Conservation (phyloP, 2,113 vertebrate species). For the Lepus europaeus region DNA sequence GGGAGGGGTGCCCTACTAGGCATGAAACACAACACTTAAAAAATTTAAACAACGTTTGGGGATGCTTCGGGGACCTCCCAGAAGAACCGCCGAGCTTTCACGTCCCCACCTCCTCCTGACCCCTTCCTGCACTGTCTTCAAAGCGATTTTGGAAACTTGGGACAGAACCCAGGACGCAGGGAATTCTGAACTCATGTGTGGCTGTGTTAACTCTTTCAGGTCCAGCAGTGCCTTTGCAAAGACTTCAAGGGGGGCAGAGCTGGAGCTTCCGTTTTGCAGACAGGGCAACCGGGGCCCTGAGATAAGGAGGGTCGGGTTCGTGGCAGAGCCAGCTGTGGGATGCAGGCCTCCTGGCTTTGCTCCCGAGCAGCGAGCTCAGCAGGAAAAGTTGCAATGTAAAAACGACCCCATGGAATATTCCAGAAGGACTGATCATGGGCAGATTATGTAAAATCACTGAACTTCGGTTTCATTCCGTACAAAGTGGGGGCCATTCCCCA, state of each 20-base stretch:
- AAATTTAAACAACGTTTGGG: background rate
- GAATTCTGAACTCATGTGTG: background rate
- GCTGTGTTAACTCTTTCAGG: background rate
- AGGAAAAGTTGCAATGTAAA: background rate
- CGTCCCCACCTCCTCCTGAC: background rate
- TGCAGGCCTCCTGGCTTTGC: background rate
- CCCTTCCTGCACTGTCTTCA: background rate
- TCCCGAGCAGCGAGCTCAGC: too few species aligned
- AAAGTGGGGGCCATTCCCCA: background rate
- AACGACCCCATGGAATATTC: background rate
- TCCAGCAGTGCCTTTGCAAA: background rate
- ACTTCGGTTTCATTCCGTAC: background rate
- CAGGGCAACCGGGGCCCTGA: background rate
- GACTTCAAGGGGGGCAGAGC: rapidly evolving
- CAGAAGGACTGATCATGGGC: too few species aligned
- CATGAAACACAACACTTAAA: background rate
- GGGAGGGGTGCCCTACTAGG: background rate
- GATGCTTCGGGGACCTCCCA: background rate
- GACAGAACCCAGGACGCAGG: background rate
- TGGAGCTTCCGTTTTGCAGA: background rate
- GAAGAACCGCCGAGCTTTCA: background rate
- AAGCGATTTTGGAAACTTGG: background rate
- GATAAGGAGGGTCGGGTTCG: background rate
- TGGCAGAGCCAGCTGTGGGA: rapidly evolving
- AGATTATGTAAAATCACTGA: background rate